Evolutionary conservation across 92 coral and sea anemone species (phyloP).

Genomic region (Zoanthus solanderi): DNA sequence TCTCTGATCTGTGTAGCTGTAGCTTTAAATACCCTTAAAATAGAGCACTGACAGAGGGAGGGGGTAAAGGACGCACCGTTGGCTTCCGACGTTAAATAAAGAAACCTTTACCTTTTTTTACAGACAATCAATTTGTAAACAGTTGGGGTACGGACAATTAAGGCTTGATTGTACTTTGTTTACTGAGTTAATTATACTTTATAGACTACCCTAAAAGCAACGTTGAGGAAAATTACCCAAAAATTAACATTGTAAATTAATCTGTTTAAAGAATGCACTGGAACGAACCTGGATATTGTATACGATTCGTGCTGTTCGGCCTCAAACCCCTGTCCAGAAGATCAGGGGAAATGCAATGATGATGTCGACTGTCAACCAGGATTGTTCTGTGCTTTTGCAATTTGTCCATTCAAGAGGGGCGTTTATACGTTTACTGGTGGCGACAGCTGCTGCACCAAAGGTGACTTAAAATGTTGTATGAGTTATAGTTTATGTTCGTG

Average conservation of each 20-base stretch:
- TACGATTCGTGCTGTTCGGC: background rate
- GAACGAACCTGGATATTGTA: background rate
- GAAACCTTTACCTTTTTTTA: too few relatives aligned
- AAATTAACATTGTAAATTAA: background rate
- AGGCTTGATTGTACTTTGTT: too few relatives aligned
- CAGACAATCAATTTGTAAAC: too few relatives aligned
- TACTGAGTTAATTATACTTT: too few relatives aligned
- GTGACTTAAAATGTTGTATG: background rate
- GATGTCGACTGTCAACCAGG: background rate
- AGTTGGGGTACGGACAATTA: too few relatives aligned
- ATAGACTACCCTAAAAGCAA: too few relatives aligned
- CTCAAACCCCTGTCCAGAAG: conserved; percentile 6
- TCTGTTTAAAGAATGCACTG: conserved; percentile 1
- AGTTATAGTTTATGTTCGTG: background rate
- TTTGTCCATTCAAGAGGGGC: background rate
- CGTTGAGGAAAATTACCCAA: too few relatives aligned
- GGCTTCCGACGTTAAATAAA: too few relatives aligned
- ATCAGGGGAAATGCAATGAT: background rate
- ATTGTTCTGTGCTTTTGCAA: background rate
- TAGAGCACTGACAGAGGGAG: too few relatives aligned
- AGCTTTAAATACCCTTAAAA: too few relatives aligned
- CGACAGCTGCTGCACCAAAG: background rate
- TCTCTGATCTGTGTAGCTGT: too few relatives aligned
- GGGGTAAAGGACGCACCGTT: too few relatives aligned
- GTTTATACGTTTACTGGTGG: background rate